Percentiles rank a stretch among this genome's conserved stretches.
These are phyloP conservation scores for Poeciliopsis presidionis DNA, from an alignment of 2,797 vertebrate species.

Conservation along the genomic window DNA sequence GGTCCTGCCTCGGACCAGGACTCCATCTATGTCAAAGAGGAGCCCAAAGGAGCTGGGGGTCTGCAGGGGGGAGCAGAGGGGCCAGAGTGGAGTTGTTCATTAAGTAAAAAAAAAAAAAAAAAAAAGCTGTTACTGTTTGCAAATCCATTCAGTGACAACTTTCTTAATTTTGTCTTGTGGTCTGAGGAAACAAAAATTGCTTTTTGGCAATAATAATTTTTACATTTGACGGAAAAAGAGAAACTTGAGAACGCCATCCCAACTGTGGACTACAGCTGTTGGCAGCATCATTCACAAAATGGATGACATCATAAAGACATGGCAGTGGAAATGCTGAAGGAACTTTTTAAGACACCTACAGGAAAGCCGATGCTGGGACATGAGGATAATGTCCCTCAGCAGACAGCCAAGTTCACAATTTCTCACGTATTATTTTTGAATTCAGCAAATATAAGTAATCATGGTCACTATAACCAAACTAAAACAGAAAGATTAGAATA, in stretches of 20 bases:
- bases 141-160: not conserved
- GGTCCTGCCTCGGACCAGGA: slow-evolving; percentile 89
- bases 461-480: not conserved
- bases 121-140: not conserved
- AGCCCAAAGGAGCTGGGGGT: slow-evolving; percentile 84
- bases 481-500: not conserved
- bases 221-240: not conserved
- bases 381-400: not conserved
- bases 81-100: slow-evolving; percentile 31
- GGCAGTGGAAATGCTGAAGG: not conserved
- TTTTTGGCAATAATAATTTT: not conserved
- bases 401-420: not conserved
- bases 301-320: not conserved
- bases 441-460: not conserved
- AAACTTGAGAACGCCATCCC: not conserved
- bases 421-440: not conserved
- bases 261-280: not conserved
- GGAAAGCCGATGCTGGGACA: not conserved
- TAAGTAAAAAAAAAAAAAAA: slow-evolving; percentile 7
- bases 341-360: not conserved
- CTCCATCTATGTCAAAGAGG: slow-evolving; percentile 95
- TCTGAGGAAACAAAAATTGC: not conserved
- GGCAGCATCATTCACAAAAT: not conserved
- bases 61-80: slow-evolving; percentile 42
- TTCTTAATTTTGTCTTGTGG: not conserved